Conservation (phyloP, 2,797 vertebrate genomes). For the Cynopterus sphinx region DNA sequence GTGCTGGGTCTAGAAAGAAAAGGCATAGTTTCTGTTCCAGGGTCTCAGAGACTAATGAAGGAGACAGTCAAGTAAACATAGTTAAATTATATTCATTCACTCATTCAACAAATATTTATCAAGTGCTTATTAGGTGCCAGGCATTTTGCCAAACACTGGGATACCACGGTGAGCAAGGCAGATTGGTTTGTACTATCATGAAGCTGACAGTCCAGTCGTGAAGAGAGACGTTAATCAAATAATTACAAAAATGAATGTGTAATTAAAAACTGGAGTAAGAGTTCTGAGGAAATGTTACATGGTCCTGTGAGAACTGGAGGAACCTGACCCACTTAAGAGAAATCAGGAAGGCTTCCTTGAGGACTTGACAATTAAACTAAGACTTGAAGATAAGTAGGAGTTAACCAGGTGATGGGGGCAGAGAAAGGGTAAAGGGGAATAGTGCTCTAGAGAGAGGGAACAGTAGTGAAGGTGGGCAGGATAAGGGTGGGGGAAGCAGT, state of each 20-base stretch:
- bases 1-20: neutral
- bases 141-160: constrained; percentile 46
- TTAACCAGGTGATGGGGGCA: neutral
- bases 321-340: neutral
- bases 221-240: constrained; percentile 49
- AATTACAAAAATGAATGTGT: constrained; percentile 12
- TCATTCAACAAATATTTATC: constrained; percentile 50
- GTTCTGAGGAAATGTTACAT: neutral
- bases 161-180: constrained; percentile 24
- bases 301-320: neutral
- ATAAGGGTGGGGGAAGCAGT: rapidly evolving
- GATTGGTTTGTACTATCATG: neutral
- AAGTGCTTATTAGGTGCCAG: constrained; percentile 36
- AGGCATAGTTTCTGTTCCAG: neutral
- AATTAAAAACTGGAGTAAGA: constrained; percentile 47
- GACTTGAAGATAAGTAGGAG: neutral
- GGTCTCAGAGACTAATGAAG: constrained; percentile 29
- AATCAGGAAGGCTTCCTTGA: constrained; percentile 19
- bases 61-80: neutral
- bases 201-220: neutral
- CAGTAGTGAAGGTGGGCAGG: neutral
- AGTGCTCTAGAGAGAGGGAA: neutral
- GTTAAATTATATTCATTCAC: constrained; percentile 22
- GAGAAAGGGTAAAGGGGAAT: neutral
- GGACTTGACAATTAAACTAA: neutral